These are phyloP conservation scores for Lissocephala sabroskyi DNA, from an alignment of 2,888 invertebrate species.

Conservation along the genomic window DNA sequence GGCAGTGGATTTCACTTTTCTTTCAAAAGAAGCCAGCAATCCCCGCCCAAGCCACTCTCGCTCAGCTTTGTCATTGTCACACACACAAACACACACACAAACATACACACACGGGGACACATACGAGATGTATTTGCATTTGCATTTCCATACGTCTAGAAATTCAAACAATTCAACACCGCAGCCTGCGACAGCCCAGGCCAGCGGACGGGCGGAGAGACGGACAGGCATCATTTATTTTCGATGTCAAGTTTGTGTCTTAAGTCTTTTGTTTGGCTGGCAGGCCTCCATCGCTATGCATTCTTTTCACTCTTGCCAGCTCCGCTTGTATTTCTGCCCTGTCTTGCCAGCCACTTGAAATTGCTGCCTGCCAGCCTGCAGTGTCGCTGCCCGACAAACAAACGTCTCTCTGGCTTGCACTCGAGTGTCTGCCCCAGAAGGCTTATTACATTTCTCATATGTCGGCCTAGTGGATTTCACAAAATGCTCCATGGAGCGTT, in stretches of 20 bases:
- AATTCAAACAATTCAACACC: neutral
- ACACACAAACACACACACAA: constrained; percentile 8
- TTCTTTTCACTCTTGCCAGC: constrained; percentile 42
- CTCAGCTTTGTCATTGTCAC: constrained; percentile 39
- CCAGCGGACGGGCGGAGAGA: constrained; percentile 18
- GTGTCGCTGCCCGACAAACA: constrained; percentile 10
- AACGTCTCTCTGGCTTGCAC: constrained; percentile 5
- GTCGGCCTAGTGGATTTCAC: constrained; percentile 47
- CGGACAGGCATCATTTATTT: constrained; percentile 58
- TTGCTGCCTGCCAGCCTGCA: constrained; percentile 12
- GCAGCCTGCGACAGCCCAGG: constrained; percentile 16
- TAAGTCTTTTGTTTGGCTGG: constrained; percentile 34
- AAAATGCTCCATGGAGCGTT: constrained; percentile 58
- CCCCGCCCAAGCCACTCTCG: neutral
- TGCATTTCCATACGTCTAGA: constrained; percentile 36
- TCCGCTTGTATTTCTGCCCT: constrained; percentile 15
- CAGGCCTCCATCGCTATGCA: constrained; percentile 6
- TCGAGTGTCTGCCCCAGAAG: constrained; percentile 41
- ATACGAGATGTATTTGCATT: constrained; percentile 25
- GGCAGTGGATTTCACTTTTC: constrained; percentile 46
- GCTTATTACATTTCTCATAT: constrained; percentile 23
- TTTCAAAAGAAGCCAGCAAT: too few relatives aligned
- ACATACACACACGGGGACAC: neutral
- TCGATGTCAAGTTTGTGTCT: constrained; percentile 58
- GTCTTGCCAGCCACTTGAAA: constrained; percentile 20